Evolutionary conservation across 2,888 invertebrate genomes (phyloP), one percentile per base, ranked within the genome.

Genomic region (Steromphala cineraria): DNA sequence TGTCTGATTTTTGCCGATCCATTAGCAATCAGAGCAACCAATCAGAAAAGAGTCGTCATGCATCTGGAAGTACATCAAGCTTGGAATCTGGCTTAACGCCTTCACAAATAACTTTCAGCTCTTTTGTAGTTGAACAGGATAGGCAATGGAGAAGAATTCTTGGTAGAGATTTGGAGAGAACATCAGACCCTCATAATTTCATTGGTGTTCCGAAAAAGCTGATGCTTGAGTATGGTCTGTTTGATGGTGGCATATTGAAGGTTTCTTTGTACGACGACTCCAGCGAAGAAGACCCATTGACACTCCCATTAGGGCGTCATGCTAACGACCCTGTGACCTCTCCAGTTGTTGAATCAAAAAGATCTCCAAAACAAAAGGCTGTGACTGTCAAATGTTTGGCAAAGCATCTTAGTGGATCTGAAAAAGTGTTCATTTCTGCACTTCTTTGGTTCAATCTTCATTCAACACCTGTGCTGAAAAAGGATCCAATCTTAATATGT

Each of bases 361-460:
- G 55, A 31, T n/a, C n/a, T 17, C 53, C 76, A 31, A 55, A 53
- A 19, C 55, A 79, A 15, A 79, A 79, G 19, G 36, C 53, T 13
- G 86, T 86, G 21, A 85, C 88, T 83, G 89, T 90, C 1, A 89
- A 90, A 80, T 88, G 89, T 81, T 83, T 91, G 79, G 85, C 40
- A 83, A 87, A 75, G 79, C 86, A 77, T 85, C 85, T 85, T 84
- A 88, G 81, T 77, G 67, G 75, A 31, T 86, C 87, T 15, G 85
- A 84, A 56, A 87, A 82, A 71, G 87, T 90, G 36, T 91, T 89
- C 76, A 87, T 91, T 24, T 87, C 91, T n/a, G 90, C 90, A 15
- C 83, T 90, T n/a, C 83, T 91, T 31, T 82, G 90, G 52, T 91
- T 91, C 81, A 91, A 90, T 79, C 87, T 91, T 78, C 86, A 89